A percentile compares a stretch with the other conserved stretches of the same genome.
Conservation (phyloP, 1,140 invertebrate genomes). For the Apis cerana region DNA sequence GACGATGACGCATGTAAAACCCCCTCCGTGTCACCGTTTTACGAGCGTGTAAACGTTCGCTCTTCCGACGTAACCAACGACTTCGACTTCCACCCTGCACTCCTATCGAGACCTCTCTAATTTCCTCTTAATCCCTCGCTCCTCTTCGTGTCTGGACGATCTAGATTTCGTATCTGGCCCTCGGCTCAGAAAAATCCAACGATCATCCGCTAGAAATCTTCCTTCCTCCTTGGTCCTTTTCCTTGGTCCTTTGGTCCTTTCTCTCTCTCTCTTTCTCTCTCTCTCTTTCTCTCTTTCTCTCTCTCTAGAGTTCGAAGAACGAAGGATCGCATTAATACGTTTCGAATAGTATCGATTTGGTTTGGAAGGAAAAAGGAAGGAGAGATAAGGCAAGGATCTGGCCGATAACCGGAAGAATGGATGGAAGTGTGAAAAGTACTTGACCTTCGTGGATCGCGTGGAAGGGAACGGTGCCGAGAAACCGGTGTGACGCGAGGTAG, state of each 20-base stretch:
- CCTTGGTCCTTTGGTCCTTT: background rate
- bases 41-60: slow-evolving; percentile 36
- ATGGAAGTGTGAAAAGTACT: slow-evolving; percentile 4
- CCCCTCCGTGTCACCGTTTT: slow-evolving; percentile 49
- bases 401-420: slow-evolving; percentile 15
- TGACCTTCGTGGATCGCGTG: slow-evolving; percentile 30
- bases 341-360: too few relatives aligned
- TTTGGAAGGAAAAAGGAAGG: too few relatives aligned
- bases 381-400: background rate
- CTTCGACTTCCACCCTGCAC: slow-evolving; percentile 21
- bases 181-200: too few relatives aligned
- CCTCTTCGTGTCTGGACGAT: background rate
- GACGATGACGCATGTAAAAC: slow-evolving; percentile 63
- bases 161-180: background rate
- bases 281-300: background rate
- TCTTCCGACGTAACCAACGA: slow-evolving; percentile 7
- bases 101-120: background rate
- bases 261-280: background rate
- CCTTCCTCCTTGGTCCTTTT: background rate
- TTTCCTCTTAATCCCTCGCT: background rate
- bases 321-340: background rate
- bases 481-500: slow-evolving; percentile 38
- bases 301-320: slow-evolving; percentile 20
- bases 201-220: background rate
- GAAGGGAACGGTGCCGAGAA: slow-evolving; percentile 34